Percentiles rank a stretch among this genome's conserved stretches.
phyloP scores from a whole-genome alignment of 2,888 invertebrate genomes.

The Prionchulus punctatus region DNA sequence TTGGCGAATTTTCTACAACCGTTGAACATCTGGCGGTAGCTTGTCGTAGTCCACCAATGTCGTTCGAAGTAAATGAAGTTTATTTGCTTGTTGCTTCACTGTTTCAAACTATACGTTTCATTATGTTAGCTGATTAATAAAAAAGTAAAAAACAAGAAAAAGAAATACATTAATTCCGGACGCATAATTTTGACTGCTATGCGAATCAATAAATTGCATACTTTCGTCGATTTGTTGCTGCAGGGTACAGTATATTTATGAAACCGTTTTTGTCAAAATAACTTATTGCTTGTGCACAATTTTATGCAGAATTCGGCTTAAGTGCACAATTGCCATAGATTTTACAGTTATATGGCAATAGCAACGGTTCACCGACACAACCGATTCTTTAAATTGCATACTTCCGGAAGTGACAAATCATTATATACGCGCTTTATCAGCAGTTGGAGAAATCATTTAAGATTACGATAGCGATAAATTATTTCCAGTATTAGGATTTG shows the following conservation, averaged over 20 bases:
- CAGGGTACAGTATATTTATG: slow-evolving; percentile 38
- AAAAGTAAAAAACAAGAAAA: slow-evolving; percentile 40
- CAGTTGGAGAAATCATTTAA: slow-evolving; percentile 38
- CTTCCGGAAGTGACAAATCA: slow-evolving; percentile 35
- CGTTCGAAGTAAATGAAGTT: not conserved
- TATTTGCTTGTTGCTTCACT: too few relatives aligned
- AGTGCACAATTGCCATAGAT: slow-evolving; percentile 36
- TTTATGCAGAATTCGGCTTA: slow-evolving; percentile 33
- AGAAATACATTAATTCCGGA: slow-evolving; percentile 40
- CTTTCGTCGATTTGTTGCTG: slow-evolving; percentile 46
- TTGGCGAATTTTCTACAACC: slow-evolving; percentile 12
- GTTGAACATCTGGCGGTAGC: not conserved
- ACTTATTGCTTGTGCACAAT: not conserved
- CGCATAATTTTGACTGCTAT: slow-evolving; percentile 26
- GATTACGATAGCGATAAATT: slow-evolving; percentile 41
- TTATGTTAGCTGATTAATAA: slow-evolving; percentile 35
- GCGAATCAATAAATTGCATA: slow-evolving; percentile 27
- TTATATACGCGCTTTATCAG: slow-evolving; percentile 35
- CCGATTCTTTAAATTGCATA: slow-evolving; percentile 31
- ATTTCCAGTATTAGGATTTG: slow-evolving; percentile 42
- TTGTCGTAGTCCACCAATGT: not conserved
- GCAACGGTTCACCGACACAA: slow-evolving; percentile 32
- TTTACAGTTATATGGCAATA: slow-evolving; percentile 38
- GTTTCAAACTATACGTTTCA: too few relatives aligned
- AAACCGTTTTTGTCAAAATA: not conserved